These are phyloP conservation scores for Archocentrus centrarchus DNA, from an alignment of 2,113 vertebrate species.

Conservation along the genomic window DNA sequence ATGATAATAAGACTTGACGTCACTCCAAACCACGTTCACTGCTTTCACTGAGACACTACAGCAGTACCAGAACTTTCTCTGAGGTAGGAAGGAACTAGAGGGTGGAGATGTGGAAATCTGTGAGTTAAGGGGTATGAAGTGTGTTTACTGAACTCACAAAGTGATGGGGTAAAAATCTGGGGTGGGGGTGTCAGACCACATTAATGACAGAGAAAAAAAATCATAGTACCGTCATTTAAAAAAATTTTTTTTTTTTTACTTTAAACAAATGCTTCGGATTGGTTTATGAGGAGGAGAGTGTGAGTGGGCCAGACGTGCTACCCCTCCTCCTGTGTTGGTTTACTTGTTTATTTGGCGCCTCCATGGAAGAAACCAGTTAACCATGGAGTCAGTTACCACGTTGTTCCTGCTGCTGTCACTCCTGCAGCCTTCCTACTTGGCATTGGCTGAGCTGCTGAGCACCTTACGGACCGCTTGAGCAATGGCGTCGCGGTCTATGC, in stretches of 20 bases:
- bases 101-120: conserved; percentile 2
- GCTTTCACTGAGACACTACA: conserved; percentile 58
- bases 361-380: conserved; percentile 32
- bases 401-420: not conserved
- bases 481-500: conserved; percentile 81
- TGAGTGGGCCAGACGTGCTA: conserved; percentile 38
- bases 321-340: conserved; percentile 36
- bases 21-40: conserved; percentile 56
- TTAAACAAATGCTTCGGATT: not conserved
- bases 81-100: conserved; percentile 34
- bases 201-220: conserved; percentile 46
- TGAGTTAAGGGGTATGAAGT: not conserved
- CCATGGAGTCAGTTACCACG: conserved; percentile 19
- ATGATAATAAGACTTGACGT: conserved; percentile 48
- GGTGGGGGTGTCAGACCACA: conserved; percentile 50
- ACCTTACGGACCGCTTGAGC: conserved; percentile 69
- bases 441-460: conserved; percentile 70
- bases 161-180: conserved; percentile 21
- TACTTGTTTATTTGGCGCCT: conserved; percentile 30
- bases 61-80: conserved; percentile 57
- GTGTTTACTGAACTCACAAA: conserved; percentile 49
- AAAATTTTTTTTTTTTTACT: conserved; percentile 1
- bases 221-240: not conserved
- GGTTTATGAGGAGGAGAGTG: conserved; percentile 32
- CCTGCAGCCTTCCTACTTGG: conserved; percentile 62